Evolutionary conservation across 1,140 invertebrate genomes (phyloP), one percentile per base, ranked within the genome.

Genomic region (Pseudomyrmex cubaensis): DNA sequence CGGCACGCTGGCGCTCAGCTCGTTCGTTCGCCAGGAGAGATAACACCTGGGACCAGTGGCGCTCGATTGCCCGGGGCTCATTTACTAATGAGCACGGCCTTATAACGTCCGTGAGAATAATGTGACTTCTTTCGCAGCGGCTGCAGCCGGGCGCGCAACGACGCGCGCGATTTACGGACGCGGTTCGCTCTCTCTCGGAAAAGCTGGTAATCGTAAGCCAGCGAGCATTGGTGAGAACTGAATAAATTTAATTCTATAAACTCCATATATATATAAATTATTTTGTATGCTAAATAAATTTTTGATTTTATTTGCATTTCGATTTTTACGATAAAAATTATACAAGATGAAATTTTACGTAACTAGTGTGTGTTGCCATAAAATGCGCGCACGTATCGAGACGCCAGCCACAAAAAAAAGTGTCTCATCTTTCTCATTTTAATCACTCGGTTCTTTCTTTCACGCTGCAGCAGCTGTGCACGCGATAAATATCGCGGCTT

Each of bases 61-160:
- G 73, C 89, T 89, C 90, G 86, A 91, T 91, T 90, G 87, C 89
- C 87, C 87, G 85, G 90, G 90, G 90, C 90, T 92, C 92, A 93
- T 93, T 93, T 93, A 90, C 92, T 93, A 93, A 93, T 93, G 92
- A 93, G 90, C 90, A 90, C 88, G 87, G 85, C 80, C 87, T 88
- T 87, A 88, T 88, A 91, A 83, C 59, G 62, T 64, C 73, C 87
- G 46, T 77, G 78, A 74, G 84, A 88, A 67, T 88, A 88, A 89
- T 84, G 86, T 59, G 86, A 75, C 82, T 87, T 88, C 87, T 84
- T 84, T 85, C 35, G 76, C 74, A n/a, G 46, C 62, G 63, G 72
- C 59, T 25, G n/a, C 64, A 59, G 64, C 57, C 74, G 74, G 62
- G 50, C 20, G 57, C 10, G 54, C 46, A 48, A 44, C 64, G 20